phyloP scores from a whole-genome alignment of 2,888 invertebrate species.

The Heliconius erato region DNA sequence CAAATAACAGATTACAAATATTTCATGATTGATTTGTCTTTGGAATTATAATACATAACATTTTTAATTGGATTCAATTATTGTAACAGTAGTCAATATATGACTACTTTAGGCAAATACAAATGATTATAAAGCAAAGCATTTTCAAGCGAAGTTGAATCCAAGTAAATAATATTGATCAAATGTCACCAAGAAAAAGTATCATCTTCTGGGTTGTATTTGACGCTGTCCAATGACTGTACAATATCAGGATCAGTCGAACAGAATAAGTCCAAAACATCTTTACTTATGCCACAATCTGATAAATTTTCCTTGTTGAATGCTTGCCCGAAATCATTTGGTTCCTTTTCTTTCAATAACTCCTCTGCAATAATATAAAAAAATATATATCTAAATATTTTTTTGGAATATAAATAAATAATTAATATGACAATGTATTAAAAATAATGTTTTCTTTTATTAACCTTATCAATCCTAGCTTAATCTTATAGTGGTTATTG shows the following conservation, averaged over 20 bases:
- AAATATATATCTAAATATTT: not conserved
- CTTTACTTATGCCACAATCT: slow-evolving; percentile 91
- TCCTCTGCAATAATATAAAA: slow-evolving; percentile 70
- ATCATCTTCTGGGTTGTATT: slow-evolving; percentile 86
- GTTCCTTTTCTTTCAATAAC: slow-evolving; percentile 79
- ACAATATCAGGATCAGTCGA: slow-evolving; percentile 83
- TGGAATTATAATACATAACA: slow-evolving; percentile 44
- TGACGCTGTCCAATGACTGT: slow-evolving; percentile 87
- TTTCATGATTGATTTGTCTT: slow-evolving; percentile 39
- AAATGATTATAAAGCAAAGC: not conserved
- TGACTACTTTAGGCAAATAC: not conserved
- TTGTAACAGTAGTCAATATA: not conserved
- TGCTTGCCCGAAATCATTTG: slow-evolving; percentile 85
- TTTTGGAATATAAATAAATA: not conserved
- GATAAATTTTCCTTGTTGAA: slow-evolving; percentile 95
- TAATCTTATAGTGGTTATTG: not conserved
- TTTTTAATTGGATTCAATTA: slow-evolving; percentile 11
- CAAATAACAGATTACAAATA: slow-evolving; percentile 48
- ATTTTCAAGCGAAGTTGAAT: not conserved
- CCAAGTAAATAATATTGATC: not conserved
- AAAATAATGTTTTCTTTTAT: not conserved
- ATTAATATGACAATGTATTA: not conserved
- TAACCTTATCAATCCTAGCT: not conserved
- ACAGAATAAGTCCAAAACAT: slow-evolving; percentile 89
- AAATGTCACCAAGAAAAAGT: slow-evolving; percentile 83